These are phyloP conservation scores for Sisyra terminalis DNA, from an alignment of 2,888 invertebrate species.

Conservation along the genomic window DNA sequence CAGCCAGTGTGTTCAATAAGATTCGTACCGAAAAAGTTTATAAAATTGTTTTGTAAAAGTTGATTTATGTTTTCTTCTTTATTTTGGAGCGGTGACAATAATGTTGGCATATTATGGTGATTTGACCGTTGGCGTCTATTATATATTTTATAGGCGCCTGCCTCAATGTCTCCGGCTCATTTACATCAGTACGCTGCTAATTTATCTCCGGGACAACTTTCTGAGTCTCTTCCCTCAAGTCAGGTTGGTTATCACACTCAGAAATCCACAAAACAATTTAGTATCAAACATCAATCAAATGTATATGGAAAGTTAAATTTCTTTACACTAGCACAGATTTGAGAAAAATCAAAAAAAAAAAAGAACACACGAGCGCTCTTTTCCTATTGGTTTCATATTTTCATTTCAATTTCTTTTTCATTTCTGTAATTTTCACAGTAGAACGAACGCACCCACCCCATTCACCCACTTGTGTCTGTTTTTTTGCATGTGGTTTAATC, in stretches of 20 bases:
- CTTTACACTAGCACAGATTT: too few species aligned
- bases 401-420: too few species aligned
- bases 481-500: too few species aligned
- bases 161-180: conserved; percentile 81
- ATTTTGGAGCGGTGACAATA: background rate
- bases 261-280: too few species aligned
- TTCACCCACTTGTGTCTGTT: too few species aligned
- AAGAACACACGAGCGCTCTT: too few species aligned
- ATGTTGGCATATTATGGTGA: background rate
- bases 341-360: too few species aligned
- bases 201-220: conserved; percentile 40
- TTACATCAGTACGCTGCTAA: conserved; percentile 57
- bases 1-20: background rate
- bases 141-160: conserved; percentile 58
- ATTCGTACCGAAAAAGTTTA: background rate
- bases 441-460: too few species aligned
- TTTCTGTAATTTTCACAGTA: too few species aligned
- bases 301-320: too few species aligned
- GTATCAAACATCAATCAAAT: too few species aligned
- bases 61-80: conserved; percentile 3
- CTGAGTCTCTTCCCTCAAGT: conserved; percentile 65
- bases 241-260: conserved; percentile 41
- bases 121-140: background rate
- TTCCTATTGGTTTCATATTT: too few species aligned
- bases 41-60: conserved; percentile 3